Evolutionary conservation across 2,113 vertebrate genomes (phyloP).

Genomic region (Penelope pileata): DNA sequence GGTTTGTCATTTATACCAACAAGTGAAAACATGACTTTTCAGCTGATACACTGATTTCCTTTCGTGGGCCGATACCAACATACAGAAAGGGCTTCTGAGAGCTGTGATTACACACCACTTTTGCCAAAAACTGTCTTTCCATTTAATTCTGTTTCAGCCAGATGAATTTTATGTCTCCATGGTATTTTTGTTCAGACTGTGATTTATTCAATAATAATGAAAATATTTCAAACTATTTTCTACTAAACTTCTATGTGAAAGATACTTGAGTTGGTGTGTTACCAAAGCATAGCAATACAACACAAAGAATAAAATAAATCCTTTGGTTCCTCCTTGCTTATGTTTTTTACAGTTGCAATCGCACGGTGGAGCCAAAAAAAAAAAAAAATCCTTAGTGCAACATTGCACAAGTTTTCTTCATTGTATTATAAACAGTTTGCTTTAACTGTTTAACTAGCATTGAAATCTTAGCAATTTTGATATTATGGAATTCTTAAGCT

Average conservation of each 20-base stretch:
- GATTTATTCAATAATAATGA: not conserved
- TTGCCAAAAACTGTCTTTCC: not conserved
- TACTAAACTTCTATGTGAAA: not conserved
- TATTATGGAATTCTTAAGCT: not conserved
- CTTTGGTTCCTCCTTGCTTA: not conserved
- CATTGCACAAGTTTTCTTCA: not conserved
- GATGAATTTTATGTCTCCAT: not conserved
- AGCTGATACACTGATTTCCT: not conserved
- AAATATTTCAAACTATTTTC: not conserved
- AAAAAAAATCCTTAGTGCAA: not conserved
- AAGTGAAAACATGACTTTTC: not conserved
- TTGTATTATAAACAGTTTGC: not conserved
- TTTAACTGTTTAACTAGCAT: not conserved
- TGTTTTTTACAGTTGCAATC: not conserved
- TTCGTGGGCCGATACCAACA: not conserved
- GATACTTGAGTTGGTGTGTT: not conserved
- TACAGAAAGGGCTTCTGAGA: not conserved
- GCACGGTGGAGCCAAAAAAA: not conserved
- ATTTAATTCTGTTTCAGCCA: fast-evolving
- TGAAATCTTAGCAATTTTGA: not conserved
- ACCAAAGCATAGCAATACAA: not conserved
- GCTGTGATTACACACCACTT: not conserved
- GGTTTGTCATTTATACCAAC: not conserved
- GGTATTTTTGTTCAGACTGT: not conserved
- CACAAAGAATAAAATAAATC: not conserved